Conservation (phyloP, 2,888 invertebrate species). For the Microctonus aethiopoides region DNA sequence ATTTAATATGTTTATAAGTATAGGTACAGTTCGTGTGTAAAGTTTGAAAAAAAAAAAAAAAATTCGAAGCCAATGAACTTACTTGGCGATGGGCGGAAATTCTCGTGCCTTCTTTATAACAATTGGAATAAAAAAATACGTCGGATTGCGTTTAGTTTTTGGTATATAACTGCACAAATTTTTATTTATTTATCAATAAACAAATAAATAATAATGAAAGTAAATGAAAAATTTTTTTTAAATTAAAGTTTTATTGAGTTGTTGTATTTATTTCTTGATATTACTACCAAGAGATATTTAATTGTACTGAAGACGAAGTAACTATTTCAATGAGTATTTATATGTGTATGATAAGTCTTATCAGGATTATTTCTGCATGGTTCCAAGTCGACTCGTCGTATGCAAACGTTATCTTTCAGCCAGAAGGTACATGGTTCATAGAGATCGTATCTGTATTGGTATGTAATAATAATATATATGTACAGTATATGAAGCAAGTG, state of each 20-base stretch:
- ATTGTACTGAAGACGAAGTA: constrained; percentile 55
- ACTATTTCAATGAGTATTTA: constrained; percentile 61
- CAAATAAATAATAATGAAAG: not conserved
- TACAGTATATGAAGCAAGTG: constrained; percentile 32
- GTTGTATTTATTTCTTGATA: not conserved
- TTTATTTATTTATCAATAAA: not conserved
- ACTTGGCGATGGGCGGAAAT: constrained; percentile 73
- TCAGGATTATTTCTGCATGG: constrained; percentile 56
- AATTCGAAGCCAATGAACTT: constrained; percentile 37
- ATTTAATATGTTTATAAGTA: too few species aligned
- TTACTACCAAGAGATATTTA: not conserved
- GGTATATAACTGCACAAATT: not conserved
- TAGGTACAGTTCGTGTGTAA: too few species aligned
- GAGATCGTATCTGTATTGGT: constrained; percentile 44
- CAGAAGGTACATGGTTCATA: constrained; percentile 57
- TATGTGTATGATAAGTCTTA: constrained; percentile 62
- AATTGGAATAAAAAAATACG: constrained; percentile 51
- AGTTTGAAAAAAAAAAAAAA: too few species aligned
- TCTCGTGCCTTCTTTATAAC: constrained; percentile 71
- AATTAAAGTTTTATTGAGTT: not conserved
- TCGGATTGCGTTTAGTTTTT: constrained; percentile 4
- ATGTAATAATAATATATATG: too few species aligned
- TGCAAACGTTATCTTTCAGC: constrained; percentile 54
- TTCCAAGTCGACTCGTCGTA: constrained; percentile 49
- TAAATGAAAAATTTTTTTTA: not conserved